Conservation (phyloP, 2,797 vertebrate genomes). For the Erithacus rubecula region DNA sequence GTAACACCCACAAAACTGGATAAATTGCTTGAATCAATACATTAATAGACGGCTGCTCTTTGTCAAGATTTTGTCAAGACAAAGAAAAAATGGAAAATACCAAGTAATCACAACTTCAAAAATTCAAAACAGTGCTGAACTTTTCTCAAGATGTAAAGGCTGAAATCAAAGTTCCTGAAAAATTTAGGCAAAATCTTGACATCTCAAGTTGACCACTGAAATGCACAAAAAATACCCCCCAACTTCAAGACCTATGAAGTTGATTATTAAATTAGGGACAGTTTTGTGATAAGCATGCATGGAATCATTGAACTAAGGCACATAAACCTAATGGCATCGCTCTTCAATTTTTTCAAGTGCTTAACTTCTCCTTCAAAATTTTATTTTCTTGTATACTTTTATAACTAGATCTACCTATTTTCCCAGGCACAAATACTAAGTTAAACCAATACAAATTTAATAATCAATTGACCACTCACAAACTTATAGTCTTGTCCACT, state of each 20-base stretch:
- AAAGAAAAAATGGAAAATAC: neutral
- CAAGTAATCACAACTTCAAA: neutral
- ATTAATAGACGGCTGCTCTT: neutral
- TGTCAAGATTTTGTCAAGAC: neutral
- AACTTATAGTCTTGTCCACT: neutral
- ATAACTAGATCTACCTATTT: neutral
- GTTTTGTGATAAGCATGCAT: neutral
- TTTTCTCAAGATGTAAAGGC: neutral
- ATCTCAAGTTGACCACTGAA: neutral
- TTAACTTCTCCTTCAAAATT: neutral
- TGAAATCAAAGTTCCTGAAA: neutral
- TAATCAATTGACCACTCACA: neutral
- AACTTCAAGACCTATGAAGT: neutral
- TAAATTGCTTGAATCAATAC: neutral
- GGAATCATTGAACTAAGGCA: neutral
- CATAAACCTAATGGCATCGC: neutral
- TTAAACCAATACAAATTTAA: neutral
- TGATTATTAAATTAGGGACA: neutral
- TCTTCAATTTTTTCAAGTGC: neutral
- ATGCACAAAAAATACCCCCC: neutral
- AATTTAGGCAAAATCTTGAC: neutral
- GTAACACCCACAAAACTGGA: neutral
- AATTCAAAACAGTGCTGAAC: neutral
- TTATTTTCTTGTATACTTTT: neutral
- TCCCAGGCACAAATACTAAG: neutral